Evolutionary conservation across 1,140 invertebrate species (phyloP).

Genomic region (Gryllus bimaculatus): DNA sequence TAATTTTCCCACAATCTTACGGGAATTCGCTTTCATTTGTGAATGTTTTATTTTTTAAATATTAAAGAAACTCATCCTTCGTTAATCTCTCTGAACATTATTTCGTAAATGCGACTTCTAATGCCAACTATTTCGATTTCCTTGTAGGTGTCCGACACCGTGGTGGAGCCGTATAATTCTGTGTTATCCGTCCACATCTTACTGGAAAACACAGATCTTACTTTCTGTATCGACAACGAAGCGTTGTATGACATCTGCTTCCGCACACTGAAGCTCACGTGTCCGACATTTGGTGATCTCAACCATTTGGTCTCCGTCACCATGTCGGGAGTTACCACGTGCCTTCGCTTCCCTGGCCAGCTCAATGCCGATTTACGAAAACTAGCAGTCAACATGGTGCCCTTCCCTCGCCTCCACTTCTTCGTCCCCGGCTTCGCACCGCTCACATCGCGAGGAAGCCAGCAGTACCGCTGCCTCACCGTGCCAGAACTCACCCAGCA

Average conservation of each 20-base stretch:
- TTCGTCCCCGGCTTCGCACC: conserved; percentile 61
- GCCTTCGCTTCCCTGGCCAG: conserved; percentile 57
- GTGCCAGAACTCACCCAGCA: conserved; percentile 61
- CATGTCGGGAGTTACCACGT: conserved; percentile 70
- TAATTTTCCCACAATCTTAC: no score
- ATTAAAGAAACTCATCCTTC: no score
- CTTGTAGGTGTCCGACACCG: no score
- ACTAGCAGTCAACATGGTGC: conserved; percentile 59
- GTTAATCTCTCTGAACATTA: no score
- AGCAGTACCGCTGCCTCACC: conserved; percentile 55
- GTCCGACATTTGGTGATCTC: conserved; percentile 78
- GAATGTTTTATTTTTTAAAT: no score
- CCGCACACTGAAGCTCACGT: conserved; percentile 64
- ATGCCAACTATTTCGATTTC: no score
- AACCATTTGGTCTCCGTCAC: conserved; percentile 69
- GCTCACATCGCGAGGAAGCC: conserved; percentile 43
- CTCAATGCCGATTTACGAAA: conserved; percentile 57
- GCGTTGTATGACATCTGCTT: conserved; percentile 74
- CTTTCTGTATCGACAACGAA: conserved; percentile 73
- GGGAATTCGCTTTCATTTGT: no score
- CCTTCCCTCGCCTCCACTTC: conserved; percentile 57
- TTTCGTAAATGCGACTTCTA: no score
- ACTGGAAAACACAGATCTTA: no score
- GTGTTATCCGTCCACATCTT: no score
- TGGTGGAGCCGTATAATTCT: no score